A percentile compares a stretch with the other conserved stretches of the same genome.
Conservation (phyloP, 2,113 vertebrate genomes). For the Mobula hypostoma region DNA sequence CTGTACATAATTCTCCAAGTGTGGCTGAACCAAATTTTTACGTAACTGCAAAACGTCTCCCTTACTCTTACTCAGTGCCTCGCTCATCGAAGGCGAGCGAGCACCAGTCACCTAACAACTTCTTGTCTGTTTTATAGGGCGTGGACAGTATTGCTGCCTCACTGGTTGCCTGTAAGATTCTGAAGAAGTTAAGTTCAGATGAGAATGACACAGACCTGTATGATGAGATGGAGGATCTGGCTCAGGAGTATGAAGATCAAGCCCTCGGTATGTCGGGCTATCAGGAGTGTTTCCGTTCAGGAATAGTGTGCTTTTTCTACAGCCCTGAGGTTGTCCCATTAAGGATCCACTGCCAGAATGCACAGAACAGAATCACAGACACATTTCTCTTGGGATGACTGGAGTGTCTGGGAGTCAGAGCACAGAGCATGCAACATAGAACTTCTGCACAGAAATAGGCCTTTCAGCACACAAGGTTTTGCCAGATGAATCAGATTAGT, state of each 20-base stretch:
- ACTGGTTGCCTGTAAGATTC: conserved; percentile 82
- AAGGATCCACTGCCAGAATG: not conserved
- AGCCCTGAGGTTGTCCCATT: not conserved
- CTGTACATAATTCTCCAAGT: no score
- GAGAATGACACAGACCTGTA: conserved; percentile 67
- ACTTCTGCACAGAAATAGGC: no score
- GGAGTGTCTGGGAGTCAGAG: no score
- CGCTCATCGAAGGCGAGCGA: no score
- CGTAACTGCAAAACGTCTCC: no score
- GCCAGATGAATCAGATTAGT: no score
- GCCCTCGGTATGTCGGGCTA: conserved; percentile 67
- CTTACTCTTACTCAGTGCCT: no score
- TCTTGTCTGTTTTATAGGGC: conserved; percentile 48
- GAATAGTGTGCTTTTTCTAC: not conserved
- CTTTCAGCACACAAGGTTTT: no score
- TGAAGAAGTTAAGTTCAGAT: conserved; percentile 77
- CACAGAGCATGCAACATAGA: no score
- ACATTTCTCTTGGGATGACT: not conserved
- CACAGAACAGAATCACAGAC: no score
- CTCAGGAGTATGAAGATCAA: conserved; percentile 68
- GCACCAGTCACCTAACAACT: not conserved
- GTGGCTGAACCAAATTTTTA: no score
- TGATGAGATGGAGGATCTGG: conserved; percentile 67
- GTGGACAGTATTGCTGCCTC: conserved; percentile 74
- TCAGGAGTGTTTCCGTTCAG: not conserved